phyloP scores from a whole-genome alignment of 2,797 vertebrate species.

The Meriones psammophilus region DNA sequence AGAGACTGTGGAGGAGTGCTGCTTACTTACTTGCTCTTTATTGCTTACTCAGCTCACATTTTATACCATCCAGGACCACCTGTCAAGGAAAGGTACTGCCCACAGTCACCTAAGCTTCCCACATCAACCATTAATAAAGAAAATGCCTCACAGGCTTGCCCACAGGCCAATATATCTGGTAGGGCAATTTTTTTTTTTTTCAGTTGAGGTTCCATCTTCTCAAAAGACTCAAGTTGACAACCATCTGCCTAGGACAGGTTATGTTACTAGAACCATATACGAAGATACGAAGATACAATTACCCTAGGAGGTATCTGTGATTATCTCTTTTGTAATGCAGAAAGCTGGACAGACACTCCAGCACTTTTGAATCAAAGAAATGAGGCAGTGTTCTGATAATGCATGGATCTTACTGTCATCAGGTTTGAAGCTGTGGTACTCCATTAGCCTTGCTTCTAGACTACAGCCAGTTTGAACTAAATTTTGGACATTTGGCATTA shows the following conservation, averaged over 20 bases:
- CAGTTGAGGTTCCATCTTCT: background rate
- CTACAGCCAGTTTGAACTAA: background rate
- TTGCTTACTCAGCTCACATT: background rate
- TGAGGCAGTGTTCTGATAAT: background rate
- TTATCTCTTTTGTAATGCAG: background rate
- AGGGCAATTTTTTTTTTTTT: background rate
- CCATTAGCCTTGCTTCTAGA: background rate
- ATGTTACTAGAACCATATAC: background rate
- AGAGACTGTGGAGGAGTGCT: background rate
- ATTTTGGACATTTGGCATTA: background rate
- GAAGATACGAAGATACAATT: background rate
- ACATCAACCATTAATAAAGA: background rate
- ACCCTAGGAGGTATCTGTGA: background rate
- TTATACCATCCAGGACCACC: background rate
- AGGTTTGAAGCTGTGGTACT: background rate
- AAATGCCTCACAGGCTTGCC: background rate
- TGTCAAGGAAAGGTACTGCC: background rate
- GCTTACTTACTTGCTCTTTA: background rate
- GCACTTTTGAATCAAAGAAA: background rate
- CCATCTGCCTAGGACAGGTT: background rate
- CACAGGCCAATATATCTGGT: background rate
- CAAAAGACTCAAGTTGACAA: background rate
- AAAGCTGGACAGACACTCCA: background rate
- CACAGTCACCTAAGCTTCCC: background rate
- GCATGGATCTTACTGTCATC: background rate